phyloP scores from a whole-genome alignment of 2,888 invertebrate species.

The Nomada fucata region DNA sequence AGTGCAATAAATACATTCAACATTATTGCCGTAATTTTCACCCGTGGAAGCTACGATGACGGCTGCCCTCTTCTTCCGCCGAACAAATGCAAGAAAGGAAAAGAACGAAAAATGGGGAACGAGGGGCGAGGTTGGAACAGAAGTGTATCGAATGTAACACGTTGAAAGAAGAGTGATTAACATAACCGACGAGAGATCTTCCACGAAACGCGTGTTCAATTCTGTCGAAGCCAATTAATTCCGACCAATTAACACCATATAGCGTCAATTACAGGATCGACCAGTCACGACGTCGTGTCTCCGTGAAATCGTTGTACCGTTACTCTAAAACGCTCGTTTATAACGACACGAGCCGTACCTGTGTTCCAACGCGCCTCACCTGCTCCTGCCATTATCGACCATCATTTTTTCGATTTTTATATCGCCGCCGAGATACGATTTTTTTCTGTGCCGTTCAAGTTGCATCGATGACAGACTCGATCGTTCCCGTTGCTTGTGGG shows the following conservation, averaged over 20 bases:
- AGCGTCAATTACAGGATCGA: slow-evolving; percentile 50
- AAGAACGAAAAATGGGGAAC: neutral
- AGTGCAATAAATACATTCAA: neutral
- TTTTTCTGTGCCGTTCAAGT: too few relatives aligned
- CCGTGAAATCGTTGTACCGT: slow-evolving; percentile 33
- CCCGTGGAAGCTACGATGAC: neutral
- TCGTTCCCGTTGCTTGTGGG: too few relatives aligned
- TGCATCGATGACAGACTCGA: too few relatives aligned
- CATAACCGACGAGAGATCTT: slow-evolving; percentile 22
- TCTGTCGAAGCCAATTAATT: slow-evolving; percentile 54
- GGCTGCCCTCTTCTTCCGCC: too few relatives aligned
- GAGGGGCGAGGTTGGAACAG: neutral
- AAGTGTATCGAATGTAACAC: neutral
- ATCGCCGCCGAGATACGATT: too few relatives aligned
- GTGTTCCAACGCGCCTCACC: neutral
- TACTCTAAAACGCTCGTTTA: slow-evolving; percentile 37
- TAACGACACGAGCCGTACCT: slow-evolving; percentile 10
- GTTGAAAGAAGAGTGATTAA: slow-evolving; percentile 9
- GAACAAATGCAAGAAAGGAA: neutral
- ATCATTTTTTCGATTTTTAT: neutral
- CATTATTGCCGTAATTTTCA: neutral
- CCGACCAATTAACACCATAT: slow-evolving; percentile 58
- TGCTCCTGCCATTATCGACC: neutral
- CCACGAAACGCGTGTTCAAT: slow-evolving; percentile 21
- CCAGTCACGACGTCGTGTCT: slow-evolving; percentile 51